Evolutionary conservation across 2,797 vertebrate genomes (phyloP).

Genomic region (Austrolebias charrua): DNA sequence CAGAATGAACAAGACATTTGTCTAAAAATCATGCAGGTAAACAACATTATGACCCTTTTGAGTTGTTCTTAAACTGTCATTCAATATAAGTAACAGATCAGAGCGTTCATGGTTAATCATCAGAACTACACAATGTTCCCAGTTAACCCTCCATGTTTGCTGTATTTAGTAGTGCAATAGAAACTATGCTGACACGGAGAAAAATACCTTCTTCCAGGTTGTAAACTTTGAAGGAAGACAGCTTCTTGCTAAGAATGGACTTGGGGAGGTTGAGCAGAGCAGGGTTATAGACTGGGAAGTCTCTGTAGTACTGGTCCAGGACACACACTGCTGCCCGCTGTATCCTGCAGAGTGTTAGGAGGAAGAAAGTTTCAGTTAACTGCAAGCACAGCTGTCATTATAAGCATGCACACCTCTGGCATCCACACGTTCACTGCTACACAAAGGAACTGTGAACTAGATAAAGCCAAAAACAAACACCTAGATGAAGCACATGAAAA

Average conservation of each 20-base stretch:
- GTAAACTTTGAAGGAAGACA: conserved; percentile 95
- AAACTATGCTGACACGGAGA: neutral
- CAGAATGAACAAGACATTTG: too few relatives aligned
- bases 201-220: conserved; percentile 90
- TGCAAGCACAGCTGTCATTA: accelerated
- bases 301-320: conserved; percentile 93
- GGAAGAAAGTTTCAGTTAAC: neutral
- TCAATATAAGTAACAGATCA: neutral
- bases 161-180: neutral
- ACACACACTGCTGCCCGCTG: conserved; percentile 92
- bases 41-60: neutral
- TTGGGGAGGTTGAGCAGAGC: conserved; percentile 93
- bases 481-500: too few relatives aligned
- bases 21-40: too few relatives aligned
- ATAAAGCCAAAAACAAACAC: too few relatives aligned
- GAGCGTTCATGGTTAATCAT: neutral
- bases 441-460: conserved; percentile 24
- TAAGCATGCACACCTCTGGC: accelerated
- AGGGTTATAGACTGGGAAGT: conserved; percentile 94
- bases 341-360: conserved; percentile 77
- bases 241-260: conserved; percentile 93
- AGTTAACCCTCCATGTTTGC: too few relatives aligned
- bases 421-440: neutral
- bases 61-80: neutral
- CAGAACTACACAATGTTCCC: neutral